Evolutionary conservation across 2,888 invertebrate genomes (phyloP).

Genomic region (Caenorhabditis afra): DNA sequence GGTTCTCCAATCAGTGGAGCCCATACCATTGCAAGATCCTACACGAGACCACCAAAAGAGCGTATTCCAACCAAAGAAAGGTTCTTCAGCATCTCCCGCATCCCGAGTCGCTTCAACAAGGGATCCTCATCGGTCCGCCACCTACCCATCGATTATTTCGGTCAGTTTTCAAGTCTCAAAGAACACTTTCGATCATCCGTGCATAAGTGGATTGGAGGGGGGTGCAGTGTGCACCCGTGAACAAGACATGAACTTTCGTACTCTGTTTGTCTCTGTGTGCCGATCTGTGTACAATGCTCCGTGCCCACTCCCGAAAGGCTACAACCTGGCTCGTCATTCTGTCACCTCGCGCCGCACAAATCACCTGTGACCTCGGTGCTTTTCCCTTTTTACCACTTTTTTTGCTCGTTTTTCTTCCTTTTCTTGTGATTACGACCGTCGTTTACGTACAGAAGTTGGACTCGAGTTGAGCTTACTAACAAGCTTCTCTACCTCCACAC

Average conservation of each 20-base stretch:
- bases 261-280: conserved; percentile 19
- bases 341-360: conserved; percentile 17
- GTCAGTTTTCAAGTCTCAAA: conserved; percentile 37
- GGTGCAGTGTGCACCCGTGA: not conserved
- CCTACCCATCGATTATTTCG: conserved; percentile 37
- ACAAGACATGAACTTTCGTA: conserved; percentile 41
- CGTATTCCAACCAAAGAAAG: conserved; percentile 32
- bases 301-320: conserved; percentile 35
- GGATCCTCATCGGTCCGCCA: conserved; percentile 38
- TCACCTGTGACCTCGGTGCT: conserved; percentile 10
- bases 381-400: conserved; percentile 15
- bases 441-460: not conserved
- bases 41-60: conserved; percentile 36
- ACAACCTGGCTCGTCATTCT: conserved; percentile 34
- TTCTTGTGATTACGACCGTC: not conserved
- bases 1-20: conserved; percentile 25
- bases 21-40: conserved; percentile 46
- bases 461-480: conserved; percentile 1
- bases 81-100: conserved; percentile 52
- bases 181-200: not conserved
- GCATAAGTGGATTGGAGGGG: conserved; percentile 2
- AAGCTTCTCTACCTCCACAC: conserved; percentile 18
- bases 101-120: conserved; percentile 45
- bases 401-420: conserved; percentile 22
- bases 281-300: conserved; percentile 50